Percentiles rank a stretch among this genome's conserved stretches.
These are phyloP conservation scores for Notarius quadriscutis DNA, from an alignment of 2,113 vertebrate species.

Conservation along the genomic window DNA sequence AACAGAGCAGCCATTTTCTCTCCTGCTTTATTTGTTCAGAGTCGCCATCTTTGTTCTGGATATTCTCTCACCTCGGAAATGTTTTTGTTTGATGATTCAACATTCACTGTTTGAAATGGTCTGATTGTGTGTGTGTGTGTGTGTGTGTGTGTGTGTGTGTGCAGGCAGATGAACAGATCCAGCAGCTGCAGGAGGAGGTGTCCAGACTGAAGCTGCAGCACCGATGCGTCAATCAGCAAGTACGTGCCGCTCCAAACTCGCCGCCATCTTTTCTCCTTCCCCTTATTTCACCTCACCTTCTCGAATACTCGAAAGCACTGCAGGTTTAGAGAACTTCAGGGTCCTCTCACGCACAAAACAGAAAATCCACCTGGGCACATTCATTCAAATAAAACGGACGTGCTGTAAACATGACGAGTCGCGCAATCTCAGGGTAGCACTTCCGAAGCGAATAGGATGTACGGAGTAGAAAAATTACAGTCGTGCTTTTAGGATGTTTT, in stretches of 20 bases:
- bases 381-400: neutral
- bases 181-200: conserved; percentile 45
- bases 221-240: conserved; percentile 56
- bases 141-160: conserved; percentile 34
- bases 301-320: neutral
- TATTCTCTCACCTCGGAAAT: conserved; percentile 51
- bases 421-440: neutral
- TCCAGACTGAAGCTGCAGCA: conserved; percentile 46
- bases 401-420: neutral
- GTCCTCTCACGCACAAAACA: neutral
- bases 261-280: neutral
- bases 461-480: neutral
- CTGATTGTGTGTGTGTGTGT: conserved; percentile 30
- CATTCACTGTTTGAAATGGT: conserved; percentile 47
- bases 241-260: conserved; percentile 27
- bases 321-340: neutral
- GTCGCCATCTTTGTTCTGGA: conserved; percentile 53
- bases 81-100: conserved; percentile 53
- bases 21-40: conserved; percentile 51
- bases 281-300: neutral
- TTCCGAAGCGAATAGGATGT: no score
- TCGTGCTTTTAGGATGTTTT: no score
- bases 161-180: conserved; percentile 53
- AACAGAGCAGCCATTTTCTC: conserved; percentile 55
- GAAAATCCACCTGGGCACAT: neutral